Conservation (phyloP, 2,797 vertebrate species). For the Coranthus polyacanthus region DNA sequence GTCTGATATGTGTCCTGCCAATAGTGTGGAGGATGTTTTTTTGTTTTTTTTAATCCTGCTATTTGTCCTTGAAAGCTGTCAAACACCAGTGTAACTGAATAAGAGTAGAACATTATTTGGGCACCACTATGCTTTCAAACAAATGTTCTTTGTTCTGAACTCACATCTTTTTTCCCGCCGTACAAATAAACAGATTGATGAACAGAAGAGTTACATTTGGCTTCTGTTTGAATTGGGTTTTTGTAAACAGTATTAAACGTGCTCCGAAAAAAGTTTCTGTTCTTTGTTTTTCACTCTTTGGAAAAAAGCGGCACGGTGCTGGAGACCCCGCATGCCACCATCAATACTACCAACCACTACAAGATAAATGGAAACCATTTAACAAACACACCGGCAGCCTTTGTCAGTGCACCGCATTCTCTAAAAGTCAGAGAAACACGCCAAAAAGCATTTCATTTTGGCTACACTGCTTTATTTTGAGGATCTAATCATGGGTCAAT, state of each 20-base stretch:
- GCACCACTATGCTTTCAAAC: background rate
- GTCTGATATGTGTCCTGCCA: background rate
- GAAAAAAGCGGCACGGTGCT: background rate
- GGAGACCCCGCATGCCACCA: background rate
- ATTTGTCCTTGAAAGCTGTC: background rate
- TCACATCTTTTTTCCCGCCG: constrained; percentile 14
- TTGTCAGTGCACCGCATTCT: background rate
- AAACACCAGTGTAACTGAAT: background rate
- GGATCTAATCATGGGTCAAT: constrained; percentile 8
- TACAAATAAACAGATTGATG: constrained; percentile 12
- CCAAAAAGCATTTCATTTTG: background rate
- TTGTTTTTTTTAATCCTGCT: too few relatives aligned
- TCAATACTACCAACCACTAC: background rate
- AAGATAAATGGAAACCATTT: constrained; percentile 5
- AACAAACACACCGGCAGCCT: background rate
- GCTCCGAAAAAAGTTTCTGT: too few relatives aligned
- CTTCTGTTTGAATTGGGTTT: background rate
- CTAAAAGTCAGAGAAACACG: constrained; percentile 6
- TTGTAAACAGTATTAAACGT: too few relatives aligned
- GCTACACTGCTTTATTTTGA: constrained; percentile 9
- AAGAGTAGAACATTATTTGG: background rate
- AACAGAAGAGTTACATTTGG: constrained; percentile 14
- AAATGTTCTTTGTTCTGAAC: constrained; percentile 6
- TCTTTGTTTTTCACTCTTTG: background rate
- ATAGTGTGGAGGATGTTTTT: too few relatives aligned